Base-by-base conservation (phyloP, 2,888 invertebrate species). In the Pheosia gnoma region DNA sequence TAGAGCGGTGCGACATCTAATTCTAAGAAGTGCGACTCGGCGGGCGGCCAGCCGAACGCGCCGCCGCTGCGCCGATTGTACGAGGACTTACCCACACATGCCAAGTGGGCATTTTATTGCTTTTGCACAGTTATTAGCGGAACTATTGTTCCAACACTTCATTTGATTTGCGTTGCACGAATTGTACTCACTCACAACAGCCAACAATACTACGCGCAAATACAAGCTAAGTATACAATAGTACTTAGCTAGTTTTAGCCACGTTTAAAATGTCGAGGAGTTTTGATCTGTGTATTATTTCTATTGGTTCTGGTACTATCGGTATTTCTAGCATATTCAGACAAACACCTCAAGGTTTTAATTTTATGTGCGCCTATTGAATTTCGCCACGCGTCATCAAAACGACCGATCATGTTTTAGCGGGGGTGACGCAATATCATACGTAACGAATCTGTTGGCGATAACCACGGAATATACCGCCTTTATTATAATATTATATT, bases 1-100 rank as follows among this genome's bases (percentile, higher is more conserved):
- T 87, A 81, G 83, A 82, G 82, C 86, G 82, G 76, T 82, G 85
- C 81, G 82, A 85, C 83, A 82, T 79, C 74, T 76, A 78, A 77
- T 88, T 88, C 88, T 73, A 65, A 84, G 88, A 88, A 88, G 69
- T 70, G 70, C 74, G 74, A 67, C 75, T 78, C 81, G 83, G 84
- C 83, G 66, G 65, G 59, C 68, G 72, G 84, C 84, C 86, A 85
- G 80, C 70, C 71, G 66, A 74, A 71, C 74, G 25, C 25, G 25
- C 25, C 25, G 25, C 25, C 25, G 25, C 25, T 2, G 25, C 25
- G 62, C 67, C 70, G 68, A 66, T 63, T 67, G 62, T 64, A 65
- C 62, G 61, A 61, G 68, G 58, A 66, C 68, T 72, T 64, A 59
- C 61, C 59, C 65, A 71, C 60, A 67, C 64, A 70, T 64, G 62